Conservation (phyloP, 2,797 vertebrate genomes). For the Syncerus caffer region DNA sequence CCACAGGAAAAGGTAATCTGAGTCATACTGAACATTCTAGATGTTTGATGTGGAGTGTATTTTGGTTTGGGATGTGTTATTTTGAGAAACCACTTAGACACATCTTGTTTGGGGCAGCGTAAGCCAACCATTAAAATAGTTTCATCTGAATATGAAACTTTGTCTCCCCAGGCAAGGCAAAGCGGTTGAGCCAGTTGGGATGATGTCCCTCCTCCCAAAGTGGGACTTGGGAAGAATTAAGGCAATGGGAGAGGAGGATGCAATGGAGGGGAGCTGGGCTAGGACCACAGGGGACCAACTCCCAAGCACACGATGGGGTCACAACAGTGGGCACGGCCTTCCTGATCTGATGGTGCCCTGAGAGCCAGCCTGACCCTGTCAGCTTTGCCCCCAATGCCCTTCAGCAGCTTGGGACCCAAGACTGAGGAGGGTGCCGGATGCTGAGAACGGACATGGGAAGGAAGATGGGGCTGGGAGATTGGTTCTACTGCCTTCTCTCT, state of each 20-base stretch:
- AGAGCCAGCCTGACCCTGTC: neutral
- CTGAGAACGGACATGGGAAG: neutral
- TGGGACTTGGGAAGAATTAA: neutral
- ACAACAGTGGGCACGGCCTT: neutral
- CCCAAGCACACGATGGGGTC: neutral
- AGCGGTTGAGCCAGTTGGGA: neutral
- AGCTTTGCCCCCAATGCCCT: neutral
- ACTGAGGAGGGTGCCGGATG: neutral
- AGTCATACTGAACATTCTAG: constrained; percentile 28
- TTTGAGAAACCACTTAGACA: constrained; percentile 42
- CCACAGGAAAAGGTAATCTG: neutral
- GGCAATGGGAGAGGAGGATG: neutral
- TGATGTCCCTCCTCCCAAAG: neutral
- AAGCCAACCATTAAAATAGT: neutral
- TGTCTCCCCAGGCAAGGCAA: neutral
- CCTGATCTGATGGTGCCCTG: neutral
- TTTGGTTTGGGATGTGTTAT: constrained; percentile 22
- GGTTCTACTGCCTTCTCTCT: neutral
- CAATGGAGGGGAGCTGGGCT: neutral
- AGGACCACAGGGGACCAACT: neutral
- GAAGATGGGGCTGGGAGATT: neutral
- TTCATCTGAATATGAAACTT: neutral
- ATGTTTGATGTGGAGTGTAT: neutral
- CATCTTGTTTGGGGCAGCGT: neutral
- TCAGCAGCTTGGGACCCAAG: neutral